Conservation (phyloP, 2,113 vertebrate genomes). For the Campylomormyrus tamandua region DNA sequence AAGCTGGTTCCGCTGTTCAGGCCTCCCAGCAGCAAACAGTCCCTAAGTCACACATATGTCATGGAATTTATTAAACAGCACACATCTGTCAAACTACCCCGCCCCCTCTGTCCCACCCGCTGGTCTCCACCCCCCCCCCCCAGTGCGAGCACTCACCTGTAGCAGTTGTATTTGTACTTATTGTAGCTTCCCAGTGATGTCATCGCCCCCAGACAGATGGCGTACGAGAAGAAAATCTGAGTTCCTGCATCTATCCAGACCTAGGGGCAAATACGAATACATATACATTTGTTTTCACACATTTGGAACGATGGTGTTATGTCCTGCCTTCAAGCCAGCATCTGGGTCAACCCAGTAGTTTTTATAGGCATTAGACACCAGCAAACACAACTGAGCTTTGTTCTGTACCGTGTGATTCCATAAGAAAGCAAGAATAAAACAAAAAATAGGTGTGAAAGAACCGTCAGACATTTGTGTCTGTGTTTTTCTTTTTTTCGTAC, state of each 20-base stretch:
- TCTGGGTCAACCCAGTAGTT: background rate
- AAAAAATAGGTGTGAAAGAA: background rate
- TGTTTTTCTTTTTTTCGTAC: background rate
- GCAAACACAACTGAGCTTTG: background rate
- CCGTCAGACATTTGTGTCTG: background rate
- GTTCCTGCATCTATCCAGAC: slow-evolving; percentile 99
- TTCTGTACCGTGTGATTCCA: background rate
- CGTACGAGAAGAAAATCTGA: slow-evolving; percentile 98
- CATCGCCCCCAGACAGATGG: slow-evolving; percentile 98
- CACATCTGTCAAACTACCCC: slow-evolving; percentile 39
- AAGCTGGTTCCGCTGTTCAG: slow-evolving; percentile 99
- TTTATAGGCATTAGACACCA: background rate
- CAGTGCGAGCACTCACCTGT: slow-evolving; percentile 76
- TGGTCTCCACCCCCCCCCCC: slow-evolving; percentile 30
- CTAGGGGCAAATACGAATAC: slow-evolving; percentile 46
- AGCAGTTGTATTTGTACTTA: slow-evolving; percentile 99
- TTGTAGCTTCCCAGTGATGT: slow-evolving; percentile 98
- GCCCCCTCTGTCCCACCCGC: background rate
- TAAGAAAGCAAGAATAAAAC: background rate
- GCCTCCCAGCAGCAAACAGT: slow-evolving; percentile 99
- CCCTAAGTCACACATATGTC: slow-evolving; percentile 99
- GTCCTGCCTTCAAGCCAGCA: background rate
- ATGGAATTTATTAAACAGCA: slow-evolving; percentile 97
- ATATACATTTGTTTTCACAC: background rate
- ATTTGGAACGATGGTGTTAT: background rate